A percentile compares a stretch with the other conserved stretches of the same genome.
phyloP scores from a whole-genome alignment of 2,797 vertebrate species.

The Chaunax sp. region DNA sequence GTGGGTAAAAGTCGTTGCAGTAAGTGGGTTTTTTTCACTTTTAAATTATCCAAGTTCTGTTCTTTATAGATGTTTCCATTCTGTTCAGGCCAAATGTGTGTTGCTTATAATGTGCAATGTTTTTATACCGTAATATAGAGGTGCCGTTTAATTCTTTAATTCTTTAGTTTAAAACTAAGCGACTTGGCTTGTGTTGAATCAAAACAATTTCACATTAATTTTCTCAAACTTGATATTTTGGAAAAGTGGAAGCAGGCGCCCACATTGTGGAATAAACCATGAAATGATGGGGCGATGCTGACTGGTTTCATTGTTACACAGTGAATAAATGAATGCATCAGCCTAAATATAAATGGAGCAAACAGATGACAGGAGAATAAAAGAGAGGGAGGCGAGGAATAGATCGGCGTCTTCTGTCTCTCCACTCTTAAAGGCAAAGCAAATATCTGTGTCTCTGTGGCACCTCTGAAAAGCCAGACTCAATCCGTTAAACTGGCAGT shows the following conservation, averaged over 20 bases:
- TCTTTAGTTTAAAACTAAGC: too few relatives aligned
- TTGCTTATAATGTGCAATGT: background rate
- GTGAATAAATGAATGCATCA: slow-evolving; percentile 41
- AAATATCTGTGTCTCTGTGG: slow-evolving; percentile 62
- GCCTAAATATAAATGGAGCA: slow-evolving; percentile 26
- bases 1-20: background rate
- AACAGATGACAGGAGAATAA: slow-evolving; percentile 25
- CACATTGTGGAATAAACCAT: too few relatives aligned
- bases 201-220: background rate
- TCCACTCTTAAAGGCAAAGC: slow-evolving; percentile 53
- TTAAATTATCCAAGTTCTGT: background rate
- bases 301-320: slow-evolving; percentile 23
- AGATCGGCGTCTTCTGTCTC: slow-evolving; percentile 25
- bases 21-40: background rate
- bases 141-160: too few relatives aligned
- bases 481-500: slow-evolving; percentile 77
- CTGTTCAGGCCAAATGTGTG: background rate
- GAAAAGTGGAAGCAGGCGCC: background rate
- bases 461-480: slow-evolving; percentile 57
- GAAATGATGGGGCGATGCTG: too few relatives aligned
- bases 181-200: background rate
- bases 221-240: background rate
- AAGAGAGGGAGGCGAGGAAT: slow-evolving; percentile 7
- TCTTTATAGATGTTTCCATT: background rate
- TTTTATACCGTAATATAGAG: background rate